Evolutionary conservation across 1,140 invertebrate genomes (phyloP), one percentile per base, ranked within the genome.

Genomic region (Drosophila pseudoananassae): DNA sequence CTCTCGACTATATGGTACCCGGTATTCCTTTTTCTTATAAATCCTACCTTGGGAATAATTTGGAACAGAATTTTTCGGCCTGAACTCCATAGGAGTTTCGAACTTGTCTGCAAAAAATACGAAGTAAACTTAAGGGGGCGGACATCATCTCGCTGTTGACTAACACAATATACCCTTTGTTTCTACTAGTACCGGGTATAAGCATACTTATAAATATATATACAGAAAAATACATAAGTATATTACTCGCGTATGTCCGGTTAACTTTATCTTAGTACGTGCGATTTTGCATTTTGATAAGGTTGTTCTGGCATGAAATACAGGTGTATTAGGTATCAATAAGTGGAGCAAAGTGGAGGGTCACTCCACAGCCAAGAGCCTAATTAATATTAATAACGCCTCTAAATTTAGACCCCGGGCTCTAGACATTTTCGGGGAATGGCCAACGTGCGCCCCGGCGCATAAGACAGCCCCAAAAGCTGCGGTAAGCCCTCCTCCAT

Each of bases 331-430:
- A 54, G 38, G 27, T 52, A 40, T 75, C 54, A 52, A 51, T 78
- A 76, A 76, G 74, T 80, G 55, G 40, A 54, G 14, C 66, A 53
- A 79, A 27, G 53, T 47, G 63, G 14, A 27, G 33, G 6, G 73
- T 47, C 51, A 53, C 74, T 59, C 46, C 20, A 57, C 36, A 10
- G 45, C 61, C 56, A 70, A 58, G 72, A 73, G 51, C 23, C 45
- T 76, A 77, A 77, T 84, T 77, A 76, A 58, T 65, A 54, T 64
- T 56, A 58, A 80, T 77, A 70, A 76, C 47, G 17, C 15, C 50
- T 59, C 43, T 57, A 74, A 52, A 69, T 58, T 78, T 57, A 61
- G 58, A 5, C 12, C 49, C 27, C 14, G 25, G 25, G 12, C 50
- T 64, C 46, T 51, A 43, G 14, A 23, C 20, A 6, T 31, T 36